Conservation (phyloP, 2,797 vertebrate genomes). For the Xerus rutilus region DNA sequence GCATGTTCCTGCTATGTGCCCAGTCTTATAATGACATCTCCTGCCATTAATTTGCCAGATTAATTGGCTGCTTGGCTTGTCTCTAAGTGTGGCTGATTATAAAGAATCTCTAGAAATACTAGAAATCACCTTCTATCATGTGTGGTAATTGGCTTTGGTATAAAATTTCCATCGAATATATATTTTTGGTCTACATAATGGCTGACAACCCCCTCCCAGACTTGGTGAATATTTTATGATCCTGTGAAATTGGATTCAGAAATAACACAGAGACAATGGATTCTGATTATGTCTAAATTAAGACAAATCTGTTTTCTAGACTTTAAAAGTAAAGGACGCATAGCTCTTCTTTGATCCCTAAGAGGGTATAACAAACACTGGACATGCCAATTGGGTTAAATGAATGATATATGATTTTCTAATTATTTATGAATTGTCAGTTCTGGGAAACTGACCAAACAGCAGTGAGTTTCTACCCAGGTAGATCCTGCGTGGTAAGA, state of each 20-base stretch:
- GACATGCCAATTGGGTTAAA: background rate
- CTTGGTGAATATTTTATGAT: slow-evolving; percentile 62
- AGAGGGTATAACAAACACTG: slow-evolving; percentile 29
- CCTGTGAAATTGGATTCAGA: slow-evolving; percentile 53
- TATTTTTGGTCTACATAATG: slow-evolving; percentile 16
- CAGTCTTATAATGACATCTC: slow-evolving; percentile 29
- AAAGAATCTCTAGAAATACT: slow-evolving; percentile 49
- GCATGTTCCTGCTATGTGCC: background rate
- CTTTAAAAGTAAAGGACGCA: slow-evolving; percentile 45
- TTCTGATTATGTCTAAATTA: slow-evolving; percentile 57
- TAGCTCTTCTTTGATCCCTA: slow-evolving; percentile 14
- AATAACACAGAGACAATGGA: slow-evolving; percentile 40
- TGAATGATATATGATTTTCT: background rate
- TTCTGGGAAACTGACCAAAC: slow-evolving; percentile 47
- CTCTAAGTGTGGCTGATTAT: slow-evolving; percentile 30
- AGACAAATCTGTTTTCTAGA: slow-evolving; percentile 46
- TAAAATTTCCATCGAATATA: slow-evolving; percentile 46
- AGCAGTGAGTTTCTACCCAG: background rate
- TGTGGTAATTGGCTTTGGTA: slow-evolving; percentile 36
- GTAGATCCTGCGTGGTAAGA: background rate
- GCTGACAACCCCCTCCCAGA: background rate
- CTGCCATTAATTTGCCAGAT: slow-evolving; percentile 46
- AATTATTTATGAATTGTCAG: slow-evolving; percentile 29
- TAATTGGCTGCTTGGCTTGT: slow-evolving; percentile 48
- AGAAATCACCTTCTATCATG: background rate